Evolutionary conservation across 2,888 invertebrate species (phyloP).

Genomic region (Lepetodrilus schrolli): DNA sequence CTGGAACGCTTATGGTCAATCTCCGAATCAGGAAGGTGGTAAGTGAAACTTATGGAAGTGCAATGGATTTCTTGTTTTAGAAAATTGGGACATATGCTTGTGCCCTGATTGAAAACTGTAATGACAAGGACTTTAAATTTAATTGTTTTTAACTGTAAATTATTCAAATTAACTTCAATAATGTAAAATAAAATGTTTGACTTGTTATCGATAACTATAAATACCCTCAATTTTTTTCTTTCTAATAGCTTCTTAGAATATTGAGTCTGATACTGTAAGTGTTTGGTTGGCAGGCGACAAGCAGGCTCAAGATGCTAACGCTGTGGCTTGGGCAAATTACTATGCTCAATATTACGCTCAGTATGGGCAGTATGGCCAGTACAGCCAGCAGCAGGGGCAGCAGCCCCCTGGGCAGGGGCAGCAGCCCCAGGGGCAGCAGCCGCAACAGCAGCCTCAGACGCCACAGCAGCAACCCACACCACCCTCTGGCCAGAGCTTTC

Average conservation of each 20-base stretch:
- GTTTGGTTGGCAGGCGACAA: slow-evolving; percentile 43
- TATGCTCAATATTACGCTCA: slow-evolving; percentile 76
- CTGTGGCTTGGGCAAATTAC: slow-evolving; percentile 77
- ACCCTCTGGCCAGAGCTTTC: slow-evolving; percentile 31
- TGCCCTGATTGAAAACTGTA: no score
- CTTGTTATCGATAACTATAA: no score
- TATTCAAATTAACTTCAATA: no score
- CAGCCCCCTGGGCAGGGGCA: slow-evolving; percentile 50
- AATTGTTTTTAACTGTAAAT: not conserved
- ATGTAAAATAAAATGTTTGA: no score
- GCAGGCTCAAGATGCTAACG: slow-evolving; percentile 73
- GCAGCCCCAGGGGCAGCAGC: slow-evolving; percentile 62
- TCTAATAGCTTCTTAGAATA: no score
- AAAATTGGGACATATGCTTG: no score
- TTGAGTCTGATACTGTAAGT: no score
- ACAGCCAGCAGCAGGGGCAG: slow-evolving; percentile 51
- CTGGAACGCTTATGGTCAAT: slow-evolving; percentile 63
- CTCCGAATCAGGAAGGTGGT: slow-evolving; percentile 39
- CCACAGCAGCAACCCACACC: slow-evolving; percentile 70
- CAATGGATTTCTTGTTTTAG: no score
- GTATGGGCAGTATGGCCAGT: slow-evolving; percentile 60
- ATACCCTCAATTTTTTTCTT: no score
- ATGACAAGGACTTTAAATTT: no score
- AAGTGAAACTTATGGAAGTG: no score
- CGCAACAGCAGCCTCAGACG: slow-evolving; percentile 64